Conservation (phyloP, 2,888 invertebrate species). For the Helicoverpa assulta region DNA sequence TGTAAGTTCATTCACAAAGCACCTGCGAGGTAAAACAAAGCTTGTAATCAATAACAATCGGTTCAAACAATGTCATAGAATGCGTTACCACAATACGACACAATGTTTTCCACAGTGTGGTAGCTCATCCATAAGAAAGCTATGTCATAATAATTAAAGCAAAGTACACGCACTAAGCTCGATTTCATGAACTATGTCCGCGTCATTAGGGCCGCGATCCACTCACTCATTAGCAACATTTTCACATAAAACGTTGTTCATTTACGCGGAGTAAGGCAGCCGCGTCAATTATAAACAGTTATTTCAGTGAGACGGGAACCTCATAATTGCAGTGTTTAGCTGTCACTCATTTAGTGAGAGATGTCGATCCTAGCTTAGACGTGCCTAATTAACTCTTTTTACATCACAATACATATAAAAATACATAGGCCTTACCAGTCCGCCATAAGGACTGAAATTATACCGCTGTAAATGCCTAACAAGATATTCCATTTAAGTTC, state of each 20-base stretch:
- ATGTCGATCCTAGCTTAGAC: slow-evolving; percentile 78
- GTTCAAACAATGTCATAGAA: slow-evolving; percentile 12
- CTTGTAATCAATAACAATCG: slow-evolving; percentile 7
- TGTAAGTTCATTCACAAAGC: slow-evolving; percentile 2
- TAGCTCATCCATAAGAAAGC: slow-evolving; percentile 58
- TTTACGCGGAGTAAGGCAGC: slow-evolving; percentile 80
- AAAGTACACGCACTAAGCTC: slow-evolving; percentile 67
- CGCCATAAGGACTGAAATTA: slow-evolving; percentile 68
- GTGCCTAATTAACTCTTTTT: slow-evolving; percentile 69
- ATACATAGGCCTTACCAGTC: slow-evolving; percentile 37
- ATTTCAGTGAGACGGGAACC: slow-evolving; percentile 81
- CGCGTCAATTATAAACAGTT: slow-evolving; percentile 87
- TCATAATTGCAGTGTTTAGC: slow-evolving; percentile 85
- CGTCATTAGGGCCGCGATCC: slow-evolving; percentile 82
- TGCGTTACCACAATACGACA: slow-evolving; percentile 5
- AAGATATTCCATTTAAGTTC: slow-evolving; percentile 73
- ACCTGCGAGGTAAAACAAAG: slow-evolving; percentile 8
- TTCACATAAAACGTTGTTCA: slow-evolving; percentile 85
- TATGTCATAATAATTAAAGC: slow-evolving; percentile 70
- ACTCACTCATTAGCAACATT: slow-evolving; percentile 85
- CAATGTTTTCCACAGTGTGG: slow-evolving; percentile 37
- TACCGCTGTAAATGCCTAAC: slow-evolving; percentile 65
- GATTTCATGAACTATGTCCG: slow-evolving; percentile 81
- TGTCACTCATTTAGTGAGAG: slow-evolving; percentile 83
- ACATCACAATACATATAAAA: slow-evolving; percentile 58